Evolutionary conservation across 2,113 vertebrate genomes (phyloP), one percentile per base, ranked within the genome.

Genomic region (Ciconia boyciana): DNA sequence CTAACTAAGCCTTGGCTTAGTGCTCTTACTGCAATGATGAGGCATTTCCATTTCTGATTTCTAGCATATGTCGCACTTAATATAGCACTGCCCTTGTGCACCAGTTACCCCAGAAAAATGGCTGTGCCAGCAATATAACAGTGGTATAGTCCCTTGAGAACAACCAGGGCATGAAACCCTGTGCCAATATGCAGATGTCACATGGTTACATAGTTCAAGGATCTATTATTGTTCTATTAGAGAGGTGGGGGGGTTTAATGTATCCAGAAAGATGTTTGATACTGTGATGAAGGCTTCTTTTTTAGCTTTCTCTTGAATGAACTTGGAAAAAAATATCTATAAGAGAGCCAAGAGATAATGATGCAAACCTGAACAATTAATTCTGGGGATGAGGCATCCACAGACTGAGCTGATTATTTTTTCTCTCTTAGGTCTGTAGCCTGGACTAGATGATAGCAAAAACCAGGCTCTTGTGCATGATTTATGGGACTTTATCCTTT

Each of bases 21-120:
- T 70, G 89, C 61, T 96, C 71, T 92, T 68, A 71, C 80, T 93
- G 89, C 90, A 90, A 34, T 94, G 95, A 96, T 91, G 82, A 95
- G 87, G 76, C 79, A 92, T 94, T 95, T 95, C 96, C 95, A 91
- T 91, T 95, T 96, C 92, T 94, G 93, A 97, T 96, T 97, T 94
- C 83, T 68, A 95, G 94, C 94, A 96, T 96, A 89, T 97, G 94
- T 94, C 96, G 76, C 89, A 80, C 90, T 95, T 93, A 94, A 93
- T 97, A 95, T 96, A 97, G 94, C 76, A 77, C 75, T 95, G 87
- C 69, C 93, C 96, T 89, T 93, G 87, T 95, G 92, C 78, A 96
- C 91, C 72, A 92, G 80, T 95, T 96, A 95, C 96, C 91, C 94
- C 19, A 7, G 65, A 93, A 95, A 92, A 94, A 89, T 74, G 79